Evolutionary conservation across 2,888 invertebrate genomes (phyloP).

Genomic region (Physocephala rufipes): DNA sequence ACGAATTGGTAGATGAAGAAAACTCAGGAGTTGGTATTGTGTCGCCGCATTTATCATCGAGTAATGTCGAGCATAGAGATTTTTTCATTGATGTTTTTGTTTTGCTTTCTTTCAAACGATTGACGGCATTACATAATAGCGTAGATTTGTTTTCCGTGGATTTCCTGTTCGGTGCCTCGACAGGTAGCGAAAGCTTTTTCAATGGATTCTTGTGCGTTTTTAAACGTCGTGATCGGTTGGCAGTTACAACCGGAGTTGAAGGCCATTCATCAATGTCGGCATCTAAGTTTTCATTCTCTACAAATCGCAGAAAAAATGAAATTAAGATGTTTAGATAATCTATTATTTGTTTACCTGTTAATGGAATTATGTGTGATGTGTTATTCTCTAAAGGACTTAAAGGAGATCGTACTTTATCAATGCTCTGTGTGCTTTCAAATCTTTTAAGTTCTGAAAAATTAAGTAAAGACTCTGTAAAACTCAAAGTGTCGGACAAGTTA

Average conservation of each 20-base stretch:
- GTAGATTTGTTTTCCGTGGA: slow-evolving; percentile 8
- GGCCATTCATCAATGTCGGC: slow-evolving; percentile 62
- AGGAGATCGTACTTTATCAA: slow-evolving; percentile 51
- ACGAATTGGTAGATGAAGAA: slow-evolving; percentile 52
- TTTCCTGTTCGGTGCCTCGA: not conserved
- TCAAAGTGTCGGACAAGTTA: slow-evolving; percentile 55
- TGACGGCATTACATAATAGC: not conserved
- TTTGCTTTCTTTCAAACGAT: too few species aligned
- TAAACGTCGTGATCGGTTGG: slow-evolving; percentile 51
- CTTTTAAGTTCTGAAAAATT: slow-evolving; percentile 56
- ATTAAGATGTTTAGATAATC: not conserved
- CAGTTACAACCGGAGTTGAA: slow-evolving; percentile 52
- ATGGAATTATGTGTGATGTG: not conserved
- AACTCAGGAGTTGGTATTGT: slow-evolving; percentile 49
- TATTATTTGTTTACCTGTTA: not conserved
- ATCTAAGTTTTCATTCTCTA: slow-evolving; percentile 45
- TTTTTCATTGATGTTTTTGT: slow-evolving; percentile 28
- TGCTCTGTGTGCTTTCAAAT: slow-evolving; percentile 47
- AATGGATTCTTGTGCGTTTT: slow-evolving; percentile 50
- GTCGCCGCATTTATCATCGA: slow-evolving; percentile 51
- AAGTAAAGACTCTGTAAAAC: slow-evolving; percentile 60
- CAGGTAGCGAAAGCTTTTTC: slow-evolving; percentile 15
- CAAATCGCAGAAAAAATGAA: not conserved
- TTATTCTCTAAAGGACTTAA: slow-evolving; percentile 53
- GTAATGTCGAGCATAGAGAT: slow-evolving; percentile 56